phyloP scores from a whole-genome alignment of 2,113 vertebrate species.

The Sciurus niger region DNA sequence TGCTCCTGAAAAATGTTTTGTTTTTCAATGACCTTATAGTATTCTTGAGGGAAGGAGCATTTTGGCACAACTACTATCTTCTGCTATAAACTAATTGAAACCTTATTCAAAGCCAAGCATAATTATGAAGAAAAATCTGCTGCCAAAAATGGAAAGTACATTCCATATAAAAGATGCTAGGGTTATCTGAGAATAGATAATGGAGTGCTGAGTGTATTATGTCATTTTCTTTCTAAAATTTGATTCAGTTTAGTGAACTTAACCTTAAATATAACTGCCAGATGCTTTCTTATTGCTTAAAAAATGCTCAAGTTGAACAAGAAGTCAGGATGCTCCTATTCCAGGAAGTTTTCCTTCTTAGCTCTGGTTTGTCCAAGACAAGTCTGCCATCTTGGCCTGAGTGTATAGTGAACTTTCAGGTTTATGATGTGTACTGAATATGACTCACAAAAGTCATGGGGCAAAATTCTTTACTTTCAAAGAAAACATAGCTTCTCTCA shows the following conservation, averaged over 20 bases:
- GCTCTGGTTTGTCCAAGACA: background rate
- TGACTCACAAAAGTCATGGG: background rate
- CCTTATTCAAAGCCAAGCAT: conserved; percentile 63
- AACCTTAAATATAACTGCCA: conserved; percentile 37
- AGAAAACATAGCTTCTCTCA: background rate
- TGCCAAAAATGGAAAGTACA: conserved; percentile 50
- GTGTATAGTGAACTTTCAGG: background rate
- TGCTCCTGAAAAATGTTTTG: background rate
- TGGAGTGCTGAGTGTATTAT: conserved; percentile 49
- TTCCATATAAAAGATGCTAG: conserved; percentile 39
- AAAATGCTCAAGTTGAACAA: conserved; percentile 36
- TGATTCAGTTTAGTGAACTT: conserved; percentile 53
- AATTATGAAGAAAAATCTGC: conserved; percentile 43
- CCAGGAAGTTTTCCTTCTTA: background rate
- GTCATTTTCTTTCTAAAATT: conserved; percentile 62
- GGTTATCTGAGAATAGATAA: conserved; percentile 72
- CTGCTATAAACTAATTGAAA: conserved; percentile 33
- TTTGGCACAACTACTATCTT: background rate
- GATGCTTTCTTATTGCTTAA: conserved; percentile 7
- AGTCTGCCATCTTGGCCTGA: background rate
- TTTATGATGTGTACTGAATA: background rate
- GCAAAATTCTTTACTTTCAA: background rate
- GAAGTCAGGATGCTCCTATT: background rate
- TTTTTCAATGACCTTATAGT: conserved; percentile 43
- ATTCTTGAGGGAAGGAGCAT: conserved; percentile 12